Conservation (phyloP, 2,797 vertebrate genomes). For the Characodon lateralis region DNA sequence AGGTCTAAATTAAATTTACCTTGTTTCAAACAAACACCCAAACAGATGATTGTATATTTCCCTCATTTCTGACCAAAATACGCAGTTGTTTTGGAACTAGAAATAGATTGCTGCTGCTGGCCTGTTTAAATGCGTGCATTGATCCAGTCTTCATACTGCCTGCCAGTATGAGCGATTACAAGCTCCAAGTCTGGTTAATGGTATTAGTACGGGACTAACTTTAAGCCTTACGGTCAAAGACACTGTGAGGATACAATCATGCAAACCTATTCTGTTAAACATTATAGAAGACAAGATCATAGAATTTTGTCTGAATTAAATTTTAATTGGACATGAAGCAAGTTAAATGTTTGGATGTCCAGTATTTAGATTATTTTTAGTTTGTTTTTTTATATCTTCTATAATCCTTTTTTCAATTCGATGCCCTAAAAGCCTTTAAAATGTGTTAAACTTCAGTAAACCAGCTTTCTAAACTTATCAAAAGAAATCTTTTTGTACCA, state of each 20-base stretch:
- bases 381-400: too few species aligned
- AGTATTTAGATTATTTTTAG: too few species aligned
- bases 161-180: conserved; percentile 32
- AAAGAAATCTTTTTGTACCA: background rate
- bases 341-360: background rate
- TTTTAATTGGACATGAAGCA: background rate
- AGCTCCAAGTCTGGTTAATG: conserved; percentile 46
- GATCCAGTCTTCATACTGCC: conserved; percentile 24
- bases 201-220: conserved; percentile 23
- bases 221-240: background rate
- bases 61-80: background rate
- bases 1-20: conserved; percentile 35
- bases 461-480: background rate
- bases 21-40: conserved; percentile 33
- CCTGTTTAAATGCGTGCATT: background rate
- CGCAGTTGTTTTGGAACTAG: conserved; percentile 6
- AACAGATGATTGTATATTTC: conserved; percentile 1
- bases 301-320: background rate
- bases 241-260: background rate
- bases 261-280: background rate
- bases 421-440: background rate
- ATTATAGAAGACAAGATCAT: background rate
- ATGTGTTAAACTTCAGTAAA: background rate
- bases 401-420: too few species aligned
- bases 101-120: conserved; percentile 13